Conservation (phyloP, 2,888 invertebrate genomes). For the Laspeyria flexula region DNA sequence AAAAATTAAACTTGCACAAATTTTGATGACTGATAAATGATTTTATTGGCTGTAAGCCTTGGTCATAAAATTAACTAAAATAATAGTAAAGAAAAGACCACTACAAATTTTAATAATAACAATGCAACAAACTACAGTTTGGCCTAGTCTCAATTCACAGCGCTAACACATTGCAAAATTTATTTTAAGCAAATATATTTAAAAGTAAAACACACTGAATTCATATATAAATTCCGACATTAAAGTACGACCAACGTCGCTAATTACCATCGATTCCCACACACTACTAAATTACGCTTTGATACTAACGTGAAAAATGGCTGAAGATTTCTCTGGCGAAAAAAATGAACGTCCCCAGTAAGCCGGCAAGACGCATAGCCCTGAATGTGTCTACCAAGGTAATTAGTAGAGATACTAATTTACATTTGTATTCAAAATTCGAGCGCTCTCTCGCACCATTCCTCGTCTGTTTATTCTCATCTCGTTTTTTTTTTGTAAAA, state of each 20-base stretch:
- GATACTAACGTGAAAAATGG: constrained; percentile 67
- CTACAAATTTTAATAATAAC: not conserved
- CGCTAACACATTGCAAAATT: no score
- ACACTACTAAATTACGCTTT: constrained; percentile 48
- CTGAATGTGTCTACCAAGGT: constrained; percentile 80
- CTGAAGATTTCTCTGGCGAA: constrained; percentile 73
- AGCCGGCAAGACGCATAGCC: constrained; percentile 84
- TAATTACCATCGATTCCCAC: constrained; percentile 48
- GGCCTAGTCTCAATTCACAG: not conserved
- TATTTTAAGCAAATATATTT: not conserved
- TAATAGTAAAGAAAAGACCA: no score
- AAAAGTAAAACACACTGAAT: not conserved
- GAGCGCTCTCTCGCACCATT: constrained; percentile 82
- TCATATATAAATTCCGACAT: constrained; percentile 18
- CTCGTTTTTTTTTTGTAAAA: constrained; percentile 76
- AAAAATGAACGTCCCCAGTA: constrained; percentile 76
- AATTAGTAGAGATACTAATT: constrained; percentile 87
- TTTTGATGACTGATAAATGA: no score
- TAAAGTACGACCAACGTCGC: constrained; percentile 24
- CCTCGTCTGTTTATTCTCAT: constrained; percentile 85
- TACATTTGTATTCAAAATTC: constrained; percentile 87
- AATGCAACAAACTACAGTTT: not conserved
- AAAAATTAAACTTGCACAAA: no score
- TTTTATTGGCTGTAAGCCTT: no score
- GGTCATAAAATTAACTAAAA: no score